A percentile compares a stretch with the other conserved stretches of the same genome.
Conservation (phyloP, 2,797 vertebrate species). For the Lerista edwardsae region DNA sequence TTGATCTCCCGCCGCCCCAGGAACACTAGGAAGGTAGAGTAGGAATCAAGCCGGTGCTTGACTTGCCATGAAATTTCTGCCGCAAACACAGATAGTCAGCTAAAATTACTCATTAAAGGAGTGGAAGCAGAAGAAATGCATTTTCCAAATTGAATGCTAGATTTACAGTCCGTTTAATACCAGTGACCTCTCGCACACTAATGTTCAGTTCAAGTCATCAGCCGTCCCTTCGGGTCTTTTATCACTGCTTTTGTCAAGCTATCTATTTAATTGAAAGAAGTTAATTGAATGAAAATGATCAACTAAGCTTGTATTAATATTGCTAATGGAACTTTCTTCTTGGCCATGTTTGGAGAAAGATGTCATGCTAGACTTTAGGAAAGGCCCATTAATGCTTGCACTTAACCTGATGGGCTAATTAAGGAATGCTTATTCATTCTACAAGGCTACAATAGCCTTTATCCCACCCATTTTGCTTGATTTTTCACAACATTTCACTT, state of each 20-base stretch:
- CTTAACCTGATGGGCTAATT: constrained; percentile 99
- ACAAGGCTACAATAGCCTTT: constrained; percentile 85
- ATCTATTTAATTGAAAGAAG: constrained; percentile 99
- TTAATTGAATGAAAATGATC: constrained; percentile 99
- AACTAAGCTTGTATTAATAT: constrained; percentile 99
- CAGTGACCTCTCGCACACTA: constrained; percentile 93
- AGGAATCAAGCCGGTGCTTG: constrained; percentile 62
- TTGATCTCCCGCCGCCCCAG: not conserved
- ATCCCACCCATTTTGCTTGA: constrained; percentile 83
- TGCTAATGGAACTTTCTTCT: constrained; percentile 99
- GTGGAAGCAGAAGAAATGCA: constrained; percentile 91
- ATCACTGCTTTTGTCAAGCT: constrained; percentile 99
- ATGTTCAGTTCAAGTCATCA: constrained; percentile 96
- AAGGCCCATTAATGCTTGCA: constrained; percentile 98
- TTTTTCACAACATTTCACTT: constrained; percentile 95
- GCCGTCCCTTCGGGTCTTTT: constrained; percentile 94
- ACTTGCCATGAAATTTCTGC: constrained; percentile 76
- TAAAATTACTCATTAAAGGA: constrained; percentile 95
- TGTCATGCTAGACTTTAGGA: constrained; percentile 98
- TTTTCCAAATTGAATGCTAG: constrained; percentile 98
- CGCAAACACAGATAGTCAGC: constrained; percentile 92
- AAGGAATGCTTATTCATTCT: constrained; percentile 98
- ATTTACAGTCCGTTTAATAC: constrained; percentile 97
- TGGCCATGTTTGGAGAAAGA: constrained; percentile 98
- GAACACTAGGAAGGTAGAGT: constrained; percentile 48